These are phyloP conservation scores for Diarsia rubi DNA, from an alignment of 2,888 invertebrate species.

Conservation along the genomic window DNA sequence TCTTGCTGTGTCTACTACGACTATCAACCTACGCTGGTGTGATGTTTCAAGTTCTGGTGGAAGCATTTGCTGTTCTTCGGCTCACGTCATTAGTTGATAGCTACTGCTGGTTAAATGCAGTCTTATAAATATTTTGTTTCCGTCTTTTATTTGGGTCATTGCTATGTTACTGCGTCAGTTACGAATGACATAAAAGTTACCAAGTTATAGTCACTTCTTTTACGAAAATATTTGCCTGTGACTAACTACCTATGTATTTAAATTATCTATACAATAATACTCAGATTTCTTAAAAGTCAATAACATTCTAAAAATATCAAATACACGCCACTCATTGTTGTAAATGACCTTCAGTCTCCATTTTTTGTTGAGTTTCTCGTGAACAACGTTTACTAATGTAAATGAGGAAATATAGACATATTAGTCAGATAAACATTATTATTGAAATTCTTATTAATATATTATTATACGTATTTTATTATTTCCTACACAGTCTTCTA, in stretches of 20 bases:
- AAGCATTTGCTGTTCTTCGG: background rate
- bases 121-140: background rate
- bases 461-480: background rate
- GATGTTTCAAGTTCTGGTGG: background rate
- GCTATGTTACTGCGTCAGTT: background rate
- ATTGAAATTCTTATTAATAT: background rate
- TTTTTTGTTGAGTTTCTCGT: constrained; percentile 15
- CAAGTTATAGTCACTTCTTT: background rate
- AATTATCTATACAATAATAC: background rate
- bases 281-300: background rate
- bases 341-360: background rate
- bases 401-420: constrained; percentile 14
- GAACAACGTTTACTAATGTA: background rate
- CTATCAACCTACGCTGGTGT: background rate
- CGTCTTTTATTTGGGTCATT: too few relatives aligned
- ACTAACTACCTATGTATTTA: background rate
- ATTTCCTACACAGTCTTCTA: background rate
- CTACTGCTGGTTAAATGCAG: background rate
- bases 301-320: background rate
- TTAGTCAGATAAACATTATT: background rate
- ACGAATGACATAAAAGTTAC: background rate
- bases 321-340: background rate
- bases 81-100: background rate
- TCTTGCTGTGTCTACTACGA: background rate
- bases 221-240: background rate